phyloP scores from a whole-genome alignment of 2,113 vertebrate species.

The Mobula birostris region DNA sequence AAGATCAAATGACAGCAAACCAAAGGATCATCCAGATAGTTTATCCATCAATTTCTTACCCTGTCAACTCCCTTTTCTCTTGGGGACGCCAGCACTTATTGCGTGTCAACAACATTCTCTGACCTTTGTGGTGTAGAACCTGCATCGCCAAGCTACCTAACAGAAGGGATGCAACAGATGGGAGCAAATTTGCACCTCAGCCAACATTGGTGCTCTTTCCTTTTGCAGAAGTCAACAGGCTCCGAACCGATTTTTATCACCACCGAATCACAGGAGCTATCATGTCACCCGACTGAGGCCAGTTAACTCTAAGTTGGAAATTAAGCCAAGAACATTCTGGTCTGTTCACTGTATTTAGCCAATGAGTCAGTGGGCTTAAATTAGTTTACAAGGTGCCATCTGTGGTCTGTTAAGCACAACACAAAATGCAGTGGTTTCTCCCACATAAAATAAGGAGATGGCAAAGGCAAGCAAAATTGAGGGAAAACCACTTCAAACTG shows the following conservation, averaged over 20 bases:
- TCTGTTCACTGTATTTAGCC: not conserved
- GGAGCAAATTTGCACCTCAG: not conserved
- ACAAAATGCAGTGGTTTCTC: not conserved
- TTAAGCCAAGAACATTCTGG: not conserved
- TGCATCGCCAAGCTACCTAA: not conserved
- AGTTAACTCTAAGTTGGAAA: not conserved
- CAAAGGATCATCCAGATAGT: not conserved
- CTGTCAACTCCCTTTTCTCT: not conserved
- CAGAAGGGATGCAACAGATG: not conserved
- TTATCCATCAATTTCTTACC: not conserved
- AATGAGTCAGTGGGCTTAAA: not conserved
- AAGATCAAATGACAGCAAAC: not conserved
- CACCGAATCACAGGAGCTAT: not conserved
- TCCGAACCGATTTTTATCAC: not conserved
- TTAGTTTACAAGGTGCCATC: not conserved
- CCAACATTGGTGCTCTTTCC: not conserved
- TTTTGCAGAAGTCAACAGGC: not conserved
- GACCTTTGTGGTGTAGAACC: not conserved
- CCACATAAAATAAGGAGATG: not conserved
- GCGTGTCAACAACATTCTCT: not conserved
- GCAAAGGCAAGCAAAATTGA: conserved; percentile 10
- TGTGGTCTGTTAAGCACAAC: not conserved
- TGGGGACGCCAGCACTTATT: not conserved
- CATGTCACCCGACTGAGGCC: not conserved
- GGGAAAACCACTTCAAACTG: not conserved